A percentile compares a stretch with the other conserved stretches of the same genome.
These are phyloP conservation scores for Aythya baeri DNA, from an alignment of 2,113 vertebrate species.

Conservation along the genomic window DNA sequence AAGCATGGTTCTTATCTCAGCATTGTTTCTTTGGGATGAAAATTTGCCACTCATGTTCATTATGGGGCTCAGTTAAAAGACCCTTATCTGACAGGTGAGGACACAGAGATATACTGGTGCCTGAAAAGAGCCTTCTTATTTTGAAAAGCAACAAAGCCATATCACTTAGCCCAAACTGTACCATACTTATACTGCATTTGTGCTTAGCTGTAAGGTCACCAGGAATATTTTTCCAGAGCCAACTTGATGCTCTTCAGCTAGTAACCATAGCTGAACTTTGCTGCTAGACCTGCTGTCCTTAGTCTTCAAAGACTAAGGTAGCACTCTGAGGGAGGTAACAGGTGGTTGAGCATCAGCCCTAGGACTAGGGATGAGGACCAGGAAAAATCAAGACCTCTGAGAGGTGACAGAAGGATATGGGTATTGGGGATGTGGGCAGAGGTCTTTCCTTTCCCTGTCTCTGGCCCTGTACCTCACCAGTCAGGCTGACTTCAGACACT, in stretches of 20 bases:
- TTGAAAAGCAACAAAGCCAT: background rate
- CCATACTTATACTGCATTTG: background rate
- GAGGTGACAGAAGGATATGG: background rate
- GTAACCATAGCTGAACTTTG: background rate
- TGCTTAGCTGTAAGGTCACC: background rate
- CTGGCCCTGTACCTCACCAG: background rate
- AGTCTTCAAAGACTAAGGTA: background rate
- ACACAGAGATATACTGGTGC: background rate
- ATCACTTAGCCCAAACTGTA: background rate
- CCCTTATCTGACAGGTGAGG: background rate
- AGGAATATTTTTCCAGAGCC: background rate
- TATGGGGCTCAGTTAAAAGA: background rate
- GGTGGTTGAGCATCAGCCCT: background rate
- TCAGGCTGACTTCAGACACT: background rate
- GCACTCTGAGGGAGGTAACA: background rate
- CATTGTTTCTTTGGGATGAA: background rate
- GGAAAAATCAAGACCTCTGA: background rate
- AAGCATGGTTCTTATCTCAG: background rate
- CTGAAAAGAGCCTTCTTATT: background rate
- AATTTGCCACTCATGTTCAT: background rate
- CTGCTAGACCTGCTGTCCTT: background rate
- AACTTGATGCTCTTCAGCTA: background rate
- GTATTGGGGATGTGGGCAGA: background rate
- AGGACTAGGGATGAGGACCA: background rate
- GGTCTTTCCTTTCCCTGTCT: rapidly evolving